phyloP scores from a whole-genome alignment of 2,797 vertebrate species.

The Muscicapa striata region DNA sequence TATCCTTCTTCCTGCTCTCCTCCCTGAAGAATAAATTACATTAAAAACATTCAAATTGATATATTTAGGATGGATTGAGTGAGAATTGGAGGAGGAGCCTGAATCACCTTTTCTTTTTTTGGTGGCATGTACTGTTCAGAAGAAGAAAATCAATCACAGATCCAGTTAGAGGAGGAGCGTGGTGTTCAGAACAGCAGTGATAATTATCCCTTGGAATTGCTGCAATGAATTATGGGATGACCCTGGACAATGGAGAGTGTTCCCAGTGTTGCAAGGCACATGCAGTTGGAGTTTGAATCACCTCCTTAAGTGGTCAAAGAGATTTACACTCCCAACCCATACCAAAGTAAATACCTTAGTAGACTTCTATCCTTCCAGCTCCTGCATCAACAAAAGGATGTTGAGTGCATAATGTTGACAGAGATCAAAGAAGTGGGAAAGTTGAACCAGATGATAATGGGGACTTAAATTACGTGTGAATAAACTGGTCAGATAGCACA shows the following conservation, averaged over 20 bases:
- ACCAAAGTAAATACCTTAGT: conserved; percentile 34
- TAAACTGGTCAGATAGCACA: conserved; percentile 56
- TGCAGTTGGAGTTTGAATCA: not conserved
- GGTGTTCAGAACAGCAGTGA: not conserved
- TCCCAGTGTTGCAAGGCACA: not conserved
- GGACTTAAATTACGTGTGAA: conserved; percentile 50
- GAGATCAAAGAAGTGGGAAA: conserved; percentile 65
- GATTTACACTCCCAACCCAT: not conserved
- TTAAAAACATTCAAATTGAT: not conserved
- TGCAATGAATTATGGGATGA: fast-evolving
- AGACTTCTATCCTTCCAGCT: not conserved
- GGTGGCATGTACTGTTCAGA: not conserved
- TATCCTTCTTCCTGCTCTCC: not conserved
- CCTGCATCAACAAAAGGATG: conserved; percentile 44
- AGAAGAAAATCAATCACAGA: not conserved
- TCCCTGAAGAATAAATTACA: not conserved
- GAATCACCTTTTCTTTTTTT: not conserved
- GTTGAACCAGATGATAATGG: conserved; percentile 51
- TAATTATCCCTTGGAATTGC: not conserved
- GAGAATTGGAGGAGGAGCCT: not conserved
- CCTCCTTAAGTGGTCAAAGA: not conserved
- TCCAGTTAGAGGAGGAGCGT: not conserved
- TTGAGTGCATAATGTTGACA: conserved; percentile 54
- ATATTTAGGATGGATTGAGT: not conserved
- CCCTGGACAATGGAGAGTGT: not conserved